Evolutionary conservation across 2,113 vertebrate species (phyloP).

Genomic region (Megalops atlanticus): DNA sequence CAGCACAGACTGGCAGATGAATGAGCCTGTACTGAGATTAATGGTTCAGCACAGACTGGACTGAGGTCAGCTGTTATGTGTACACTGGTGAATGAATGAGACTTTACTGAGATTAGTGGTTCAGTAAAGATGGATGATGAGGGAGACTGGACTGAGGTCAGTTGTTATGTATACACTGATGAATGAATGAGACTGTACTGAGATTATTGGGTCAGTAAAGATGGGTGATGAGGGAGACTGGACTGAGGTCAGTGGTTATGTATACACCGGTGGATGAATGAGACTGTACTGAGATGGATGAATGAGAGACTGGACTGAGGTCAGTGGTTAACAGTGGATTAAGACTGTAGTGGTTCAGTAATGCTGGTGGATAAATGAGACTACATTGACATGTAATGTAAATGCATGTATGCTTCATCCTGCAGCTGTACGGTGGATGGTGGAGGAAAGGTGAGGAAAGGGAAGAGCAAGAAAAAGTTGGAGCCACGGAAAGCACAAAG

Average conservation of each 20-base stretch:
- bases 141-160: not conserved
- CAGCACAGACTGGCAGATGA: no score
- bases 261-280: no score
- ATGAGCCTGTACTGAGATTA: no score
- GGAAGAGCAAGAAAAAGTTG: slow-evolving; percentile 50
- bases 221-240: not conserved
- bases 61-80: no score
- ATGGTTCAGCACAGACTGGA: no score
- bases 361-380: no score
- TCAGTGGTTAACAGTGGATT: no score
- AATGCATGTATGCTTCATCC: slow-evolving; percentile 11
- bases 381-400: not conserved
- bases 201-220: not conserved
- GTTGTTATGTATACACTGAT: no score
- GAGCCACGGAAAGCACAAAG: slow-evolving; percentile 72
- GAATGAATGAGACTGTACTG: no score
- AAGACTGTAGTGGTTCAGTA: no score
- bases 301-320: no score
- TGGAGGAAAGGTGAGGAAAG: slow-evolving; percentile 63
- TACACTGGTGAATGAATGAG: not conserved
- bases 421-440: slow-evolving; percentile 68
- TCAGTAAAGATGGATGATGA: not conserved
- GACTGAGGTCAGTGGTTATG: not conserved
- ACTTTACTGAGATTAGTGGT: not conserved
- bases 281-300: no score